These are phyloP conservation scores for Anser brachyrhynchus DNA, from an alignment of 2,113 vertebrate species.

Conservation along the genomic window DNA sequence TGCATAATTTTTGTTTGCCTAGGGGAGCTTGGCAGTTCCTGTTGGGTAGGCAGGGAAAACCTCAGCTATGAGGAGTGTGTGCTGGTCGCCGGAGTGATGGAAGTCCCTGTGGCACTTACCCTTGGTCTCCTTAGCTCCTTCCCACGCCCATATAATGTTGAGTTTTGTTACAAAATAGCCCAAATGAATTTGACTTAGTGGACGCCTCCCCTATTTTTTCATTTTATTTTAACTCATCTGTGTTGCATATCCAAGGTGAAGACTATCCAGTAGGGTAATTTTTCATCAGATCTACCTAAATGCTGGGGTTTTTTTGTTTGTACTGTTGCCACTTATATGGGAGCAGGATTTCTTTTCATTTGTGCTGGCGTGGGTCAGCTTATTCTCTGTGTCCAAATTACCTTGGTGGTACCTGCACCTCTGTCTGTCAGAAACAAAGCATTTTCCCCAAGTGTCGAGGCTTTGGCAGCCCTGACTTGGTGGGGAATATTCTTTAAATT, in stretches of 20 bases:
- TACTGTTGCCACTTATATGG: background rate
- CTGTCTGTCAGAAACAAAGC: too few species aligned
- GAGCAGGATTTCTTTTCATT: background rate
- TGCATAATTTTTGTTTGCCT: background rate
- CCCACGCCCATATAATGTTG: accelerated
- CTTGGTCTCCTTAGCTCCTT: background rate
- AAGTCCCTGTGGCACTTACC: background rate
- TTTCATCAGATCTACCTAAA: background rate
- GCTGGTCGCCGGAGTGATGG: background rate
- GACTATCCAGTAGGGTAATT: background rate
- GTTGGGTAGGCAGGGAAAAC: background rate
- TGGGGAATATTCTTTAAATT: accelerated
- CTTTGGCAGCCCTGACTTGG: background rate
- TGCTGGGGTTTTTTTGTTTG: background rate
- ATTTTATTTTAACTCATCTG: background rate
- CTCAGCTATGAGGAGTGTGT: background rate
- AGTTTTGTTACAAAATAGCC: background rate
- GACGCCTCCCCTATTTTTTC: background rate
- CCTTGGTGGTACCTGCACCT: background rate
- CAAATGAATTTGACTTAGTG: background rate
- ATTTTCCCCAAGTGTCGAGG: background rate
- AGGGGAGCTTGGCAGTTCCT: background rate
- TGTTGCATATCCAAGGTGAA: background rate
- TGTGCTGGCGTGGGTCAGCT: background rate
- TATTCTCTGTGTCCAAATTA: background rate